A percentile compares a stretch with the other conserved stretches of the same genome.
These are phyloP conservation scores for Drosophila falleni DNA, from an alignment of 2,888 invertebrate species.

Conservation along the genomic window DNA sequence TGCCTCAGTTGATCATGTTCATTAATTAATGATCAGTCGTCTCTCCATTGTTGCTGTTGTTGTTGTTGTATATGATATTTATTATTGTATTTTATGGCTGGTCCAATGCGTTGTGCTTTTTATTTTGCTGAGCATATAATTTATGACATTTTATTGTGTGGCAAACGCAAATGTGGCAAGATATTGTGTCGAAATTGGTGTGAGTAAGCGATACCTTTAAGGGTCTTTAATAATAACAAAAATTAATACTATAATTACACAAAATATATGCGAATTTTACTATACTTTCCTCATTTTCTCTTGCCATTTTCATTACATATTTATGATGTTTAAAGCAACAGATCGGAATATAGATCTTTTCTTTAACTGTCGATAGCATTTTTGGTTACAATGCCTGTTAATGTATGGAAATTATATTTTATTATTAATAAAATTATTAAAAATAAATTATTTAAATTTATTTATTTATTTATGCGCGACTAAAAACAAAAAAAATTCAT, in stretches of 20 bases:
- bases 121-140: conserved; percentile 63
- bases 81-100: conserved; percentile 76
- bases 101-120: conserved; percentile 69
- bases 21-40: conserved; percentile 80
- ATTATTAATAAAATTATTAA: no score
- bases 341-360: no score
- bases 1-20: conserved; percentile 74
- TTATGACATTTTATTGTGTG: conserved; percentile 80
- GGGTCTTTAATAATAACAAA: conserved; percentile 14
- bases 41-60: conserved; percentile 34
- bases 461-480: no score
- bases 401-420: no score
- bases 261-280: neutral
- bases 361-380: no score
- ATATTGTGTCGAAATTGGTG: conserved; percentile 12
- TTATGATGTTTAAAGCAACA: neutral
- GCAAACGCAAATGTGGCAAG: conserved; percentile 65
- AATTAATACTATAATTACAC: conserved; percentile 29
- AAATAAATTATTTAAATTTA: no score
- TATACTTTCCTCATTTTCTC: no score
- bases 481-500: no score
- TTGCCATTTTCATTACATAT: neutral
- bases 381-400: no score
- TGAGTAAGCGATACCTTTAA: conserved; percentile 26
- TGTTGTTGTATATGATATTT: conserved; percentile 62